A percentile compares a stretch with the other conserved stretches of the same genome.
Evolutionary conservation across 30 jellyfish, hydroid and myxozoan species (phyloP).

Genomic region (Aurelia coerulea): DNA sequence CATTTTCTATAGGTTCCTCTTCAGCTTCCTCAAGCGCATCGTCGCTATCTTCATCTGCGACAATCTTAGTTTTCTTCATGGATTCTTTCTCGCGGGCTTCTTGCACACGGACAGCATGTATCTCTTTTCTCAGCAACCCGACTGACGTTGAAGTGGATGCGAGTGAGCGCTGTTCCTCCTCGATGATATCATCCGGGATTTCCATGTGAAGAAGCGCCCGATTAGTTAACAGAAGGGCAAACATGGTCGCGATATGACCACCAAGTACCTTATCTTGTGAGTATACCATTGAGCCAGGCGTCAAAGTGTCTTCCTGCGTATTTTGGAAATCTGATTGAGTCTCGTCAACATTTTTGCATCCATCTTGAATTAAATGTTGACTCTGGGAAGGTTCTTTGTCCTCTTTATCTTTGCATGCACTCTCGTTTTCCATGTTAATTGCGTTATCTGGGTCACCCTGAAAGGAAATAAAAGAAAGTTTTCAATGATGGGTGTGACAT

Average conservation of each 20-base stretch:
- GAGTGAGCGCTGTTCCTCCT: neutral
- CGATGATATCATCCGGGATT: slow-evolving; percentile 71
- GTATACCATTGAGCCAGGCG: slow-evolving; percentile 28
- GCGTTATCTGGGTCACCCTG: neutral
- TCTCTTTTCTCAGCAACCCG: slow-evolving; percentile 13
- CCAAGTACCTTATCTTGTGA: slow-evolving; percentile 51
- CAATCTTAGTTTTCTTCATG: neutral
- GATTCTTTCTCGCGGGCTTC: slow-evolving; percentile 29
- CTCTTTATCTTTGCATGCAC: neutral
- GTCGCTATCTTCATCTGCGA: neutral
- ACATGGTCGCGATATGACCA: slow-evolving; percentile 77
- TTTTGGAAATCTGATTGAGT: neutral
- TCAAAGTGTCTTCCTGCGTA: slow-evolving; percentile 13
- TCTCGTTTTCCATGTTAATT: neutral
- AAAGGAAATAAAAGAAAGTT: no score
- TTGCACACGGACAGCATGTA: slow-evolving; percentile 19
- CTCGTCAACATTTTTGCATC: neutral
- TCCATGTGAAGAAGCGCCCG: slow-evolving; percentile 52
- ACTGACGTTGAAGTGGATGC: neutral
- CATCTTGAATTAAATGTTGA: neutral
- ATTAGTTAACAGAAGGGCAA: slow-evolving; percentile 41
- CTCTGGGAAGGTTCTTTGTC: neutral
- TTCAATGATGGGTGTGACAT: no score
- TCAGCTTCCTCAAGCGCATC: neutral
- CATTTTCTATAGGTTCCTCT: neutral